A percentile compares a stretch with the other conserved stretches of the same genome.
These are phyloP conservation scores for Malacoraja senta DNA, from an alignment of 2,797 vertebrate species.

Conservation along the genomic window DNA sequence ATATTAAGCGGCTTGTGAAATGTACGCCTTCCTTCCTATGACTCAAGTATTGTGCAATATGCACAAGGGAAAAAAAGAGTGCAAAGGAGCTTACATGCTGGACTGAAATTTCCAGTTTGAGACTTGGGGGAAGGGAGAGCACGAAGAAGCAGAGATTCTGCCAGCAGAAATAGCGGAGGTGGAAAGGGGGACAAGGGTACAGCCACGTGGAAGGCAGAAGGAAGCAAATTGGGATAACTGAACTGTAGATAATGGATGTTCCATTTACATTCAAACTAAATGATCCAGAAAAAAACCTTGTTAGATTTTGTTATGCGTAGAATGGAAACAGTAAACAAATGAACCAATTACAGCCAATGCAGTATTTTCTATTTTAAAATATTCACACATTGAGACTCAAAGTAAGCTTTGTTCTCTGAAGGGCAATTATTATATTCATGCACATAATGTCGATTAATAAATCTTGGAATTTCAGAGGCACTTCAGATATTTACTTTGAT, in stretches of 20 bases:
- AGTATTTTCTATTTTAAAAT: not conserved
- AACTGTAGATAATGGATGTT: not conserved
- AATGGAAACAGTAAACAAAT: not conserved
- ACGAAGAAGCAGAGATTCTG: no score
- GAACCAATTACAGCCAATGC: not conserved
- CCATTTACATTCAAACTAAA: not conserved
- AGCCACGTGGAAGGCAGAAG: no score
- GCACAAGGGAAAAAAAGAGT: not conserved
- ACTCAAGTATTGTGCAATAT: not conserved
- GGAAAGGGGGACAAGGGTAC: not conserved
- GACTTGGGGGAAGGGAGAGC: not conserved
- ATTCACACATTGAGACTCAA: not conserved
- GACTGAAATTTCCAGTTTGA: not conserved
- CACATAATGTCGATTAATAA: not conserved
- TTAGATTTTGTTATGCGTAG: not conserved
- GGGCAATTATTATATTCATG: not conserved
- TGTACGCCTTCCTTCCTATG: not conserved
- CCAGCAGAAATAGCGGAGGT: not conserved
- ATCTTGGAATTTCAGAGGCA: not conserved
- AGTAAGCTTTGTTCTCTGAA: not conserved
- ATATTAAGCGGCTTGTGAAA: not conserved
- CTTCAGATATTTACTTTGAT: not conserved
- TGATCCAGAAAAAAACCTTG: not conserved
- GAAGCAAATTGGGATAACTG: not conserved
- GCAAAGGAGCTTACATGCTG: not conserved